These are phyloP conservation scores for Tringa solitaria DNA, from an alignment of 2,113 vertebrate genomes.

Conservation along the genomic window DNA sequence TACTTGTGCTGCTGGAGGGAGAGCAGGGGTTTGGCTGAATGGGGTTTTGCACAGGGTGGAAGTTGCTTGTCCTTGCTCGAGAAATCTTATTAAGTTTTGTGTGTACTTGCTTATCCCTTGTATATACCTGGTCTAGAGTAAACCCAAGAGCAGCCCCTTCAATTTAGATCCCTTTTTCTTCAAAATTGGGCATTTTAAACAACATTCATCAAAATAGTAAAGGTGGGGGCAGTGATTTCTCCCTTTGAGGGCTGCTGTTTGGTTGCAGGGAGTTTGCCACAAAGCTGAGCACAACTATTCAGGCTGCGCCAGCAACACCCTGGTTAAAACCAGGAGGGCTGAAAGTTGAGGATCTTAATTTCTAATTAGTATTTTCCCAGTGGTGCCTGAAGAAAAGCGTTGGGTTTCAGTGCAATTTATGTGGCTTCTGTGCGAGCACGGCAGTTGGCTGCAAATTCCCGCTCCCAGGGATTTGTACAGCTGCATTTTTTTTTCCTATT, in stretches of 20 bases:
- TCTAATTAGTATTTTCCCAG: rapidly evolving
- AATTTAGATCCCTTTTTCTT: not conserved
- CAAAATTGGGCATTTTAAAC: not conserved
- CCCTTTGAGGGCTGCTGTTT: not conserved
- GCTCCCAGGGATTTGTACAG: not conserved
- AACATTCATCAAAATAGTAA: not conserved
- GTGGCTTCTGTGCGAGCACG: rapidly evolving
- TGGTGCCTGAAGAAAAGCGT: not conserved
- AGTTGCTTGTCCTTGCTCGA: not conserved
- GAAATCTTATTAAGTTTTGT: not conserved
- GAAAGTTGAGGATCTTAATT: not conserved
- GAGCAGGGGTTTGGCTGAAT: not conserved
- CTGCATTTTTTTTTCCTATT: not conserved
- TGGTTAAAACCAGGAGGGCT: not conserved
- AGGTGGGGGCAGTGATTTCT: rapidly evolving
- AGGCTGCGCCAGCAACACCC: rapidly evolving
- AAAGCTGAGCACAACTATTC: not conserved
- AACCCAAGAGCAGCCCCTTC: not conserved
- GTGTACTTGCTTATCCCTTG: not conserved
- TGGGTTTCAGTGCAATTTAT: rapidly evolving
- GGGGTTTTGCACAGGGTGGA: not conserved
- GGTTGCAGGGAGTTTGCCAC: not conserved
- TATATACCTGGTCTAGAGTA: not conserved
- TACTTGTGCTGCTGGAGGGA: not conserved
- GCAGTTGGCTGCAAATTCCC: not conserved